Percentiles rank a stretch among this genome's conserved stretches.
Conservation (phyloP, 2,888 invertebrate species). For the Eupithecia tripunctaria region DNA sequence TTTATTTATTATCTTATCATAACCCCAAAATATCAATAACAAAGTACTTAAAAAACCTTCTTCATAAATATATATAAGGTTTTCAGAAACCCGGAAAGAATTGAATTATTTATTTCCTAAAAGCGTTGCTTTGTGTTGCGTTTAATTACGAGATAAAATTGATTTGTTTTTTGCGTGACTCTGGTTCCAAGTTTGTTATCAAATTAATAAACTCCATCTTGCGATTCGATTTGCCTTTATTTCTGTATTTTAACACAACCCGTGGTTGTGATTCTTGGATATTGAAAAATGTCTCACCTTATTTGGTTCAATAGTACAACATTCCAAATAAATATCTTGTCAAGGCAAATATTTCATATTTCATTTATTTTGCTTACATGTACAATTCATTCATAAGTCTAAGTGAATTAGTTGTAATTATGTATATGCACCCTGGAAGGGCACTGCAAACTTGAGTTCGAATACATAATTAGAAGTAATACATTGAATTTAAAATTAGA, state of each 20-base stretch:
- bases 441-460: no score
- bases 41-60: constrained; percentile 5
- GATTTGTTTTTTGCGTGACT: constrained; percentile 52
- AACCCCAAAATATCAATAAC: neutral
- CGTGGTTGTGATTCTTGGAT: neutral
- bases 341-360: no score
- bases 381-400: no score
- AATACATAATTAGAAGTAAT: no score
- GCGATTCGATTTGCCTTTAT: neutral
- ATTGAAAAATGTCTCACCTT: neutral
- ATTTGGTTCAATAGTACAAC: no score
- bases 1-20: no score
- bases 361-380: no score
- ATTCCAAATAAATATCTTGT: no score
- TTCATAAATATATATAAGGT: constrained; percentile 14
- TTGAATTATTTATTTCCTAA: constrained; percentile 48
- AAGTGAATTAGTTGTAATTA: no score
- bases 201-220: constrained; percentile 27
- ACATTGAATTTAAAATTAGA: no score
- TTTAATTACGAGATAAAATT: constrained; percentile 53
- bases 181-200: constrained; percentile 37
- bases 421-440: no score
- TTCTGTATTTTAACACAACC: no score
- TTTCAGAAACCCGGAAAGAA: constrained; percentile 19
- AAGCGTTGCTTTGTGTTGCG: constrained; percentile 55